These are phyloP conservation scores for Heliconius charithonia DNA, from an alignment of 2,888 invertebrate genomes.

Conservation along the genomic window DNA sequence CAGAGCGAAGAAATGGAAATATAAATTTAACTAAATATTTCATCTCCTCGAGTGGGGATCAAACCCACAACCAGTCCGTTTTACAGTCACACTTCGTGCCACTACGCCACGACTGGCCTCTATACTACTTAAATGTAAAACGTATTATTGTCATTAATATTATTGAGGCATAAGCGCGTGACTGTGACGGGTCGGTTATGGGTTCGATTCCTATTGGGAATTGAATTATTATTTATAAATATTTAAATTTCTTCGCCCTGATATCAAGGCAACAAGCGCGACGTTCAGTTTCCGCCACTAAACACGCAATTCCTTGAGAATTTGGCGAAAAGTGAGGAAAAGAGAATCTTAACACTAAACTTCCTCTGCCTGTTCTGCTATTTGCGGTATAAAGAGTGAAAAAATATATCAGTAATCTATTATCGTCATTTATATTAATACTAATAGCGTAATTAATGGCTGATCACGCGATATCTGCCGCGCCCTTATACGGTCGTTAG, in stretches of 20 bases:
- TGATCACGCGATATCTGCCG: slow-evolving; percentile 48
- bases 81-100: too few relatives aligned
- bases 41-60: too few relatives aligned
- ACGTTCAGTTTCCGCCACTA: background rate
- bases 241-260: background rate
- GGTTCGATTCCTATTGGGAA: background rate
- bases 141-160: too few relatives aligned
- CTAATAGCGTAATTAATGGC: slow-evolving; percentile 27
- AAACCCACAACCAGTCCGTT: too few relatives aligned
- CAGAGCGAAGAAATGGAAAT: too few relatives aligned
- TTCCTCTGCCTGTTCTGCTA: background rate
- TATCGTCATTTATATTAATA: slow-evolving; percentile 31
- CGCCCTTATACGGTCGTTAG: slow-evolving; percentile 44
- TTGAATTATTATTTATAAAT: background rate
- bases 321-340: background rate
- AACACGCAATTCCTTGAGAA: background rate
- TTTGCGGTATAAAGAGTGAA: background rate
- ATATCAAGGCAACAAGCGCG: background rate
- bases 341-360: background rate
- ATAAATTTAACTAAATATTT: too few relatives aligned
- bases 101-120: too few relatives aligned
- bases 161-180: too few relatives aligned
- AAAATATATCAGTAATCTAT: slow-evolving; percentile 19
- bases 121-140: too few relatives aligned
- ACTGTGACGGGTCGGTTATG: background rate